phyloP scores from a whole-genome alignment of 2,113 vertebrate genomes.

The Festucalex cinctus region DNA sequence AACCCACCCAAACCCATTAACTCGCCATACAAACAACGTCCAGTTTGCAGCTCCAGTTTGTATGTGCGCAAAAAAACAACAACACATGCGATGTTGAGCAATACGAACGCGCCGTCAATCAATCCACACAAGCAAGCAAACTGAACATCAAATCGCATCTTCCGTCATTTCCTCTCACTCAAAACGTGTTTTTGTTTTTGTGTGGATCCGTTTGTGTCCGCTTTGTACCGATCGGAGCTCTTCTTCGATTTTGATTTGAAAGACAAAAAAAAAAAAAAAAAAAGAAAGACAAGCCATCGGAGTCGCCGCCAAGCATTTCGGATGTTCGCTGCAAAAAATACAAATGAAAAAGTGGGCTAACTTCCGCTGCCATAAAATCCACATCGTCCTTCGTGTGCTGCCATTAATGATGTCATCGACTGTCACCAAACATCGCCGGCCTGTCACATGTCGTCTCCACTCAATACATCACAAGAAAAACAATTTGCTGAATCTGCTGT shows the following conservation, averaged over 20 bases:
- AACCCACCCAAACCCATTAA: background rate
- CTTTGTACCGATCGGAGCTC: constrained; percentile 45
- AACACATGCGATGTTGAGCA: constrained; percentile 54
- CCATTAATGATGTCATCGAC: constrained; percentile 21
- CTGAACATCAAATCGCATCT: constrained; percentile 43
- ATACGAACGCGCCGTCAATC: constrained; percentile 49
- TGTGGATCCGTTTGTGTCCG: constrained; percentile 23
- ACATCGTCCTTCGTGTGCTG: constrained; percentile 14
- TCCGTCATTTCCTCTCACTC: background rate
- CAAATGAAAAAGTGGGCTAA: constrained; percentile 7
- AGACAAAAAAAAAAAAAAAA: too few relatives aligned
- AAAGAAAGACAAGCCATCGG: constrained; percentile 57
- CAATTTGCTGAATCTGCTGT: too few relatives aligned
- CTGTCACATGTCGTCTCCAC: constrained; percentile 37
- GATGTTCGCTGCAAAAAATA: constrained; percentile 12
- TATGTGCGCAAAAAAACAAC: constrained; percentile 16
- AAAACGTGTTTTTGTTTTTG: background rate
- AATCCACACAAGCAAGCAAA: constrained; percentile 44
- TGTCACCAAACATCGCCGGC: constrained; percentile 23
- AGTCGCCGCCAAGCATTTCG: constrained; percentile 55
- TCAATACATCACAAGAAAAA: constrained; percentile 36
- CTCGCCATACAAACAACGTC: constrained; percentile 5
- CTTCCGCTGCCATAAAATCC: constrained; percentile 3
- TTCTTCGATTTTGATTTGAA: constrained; percentile 20
- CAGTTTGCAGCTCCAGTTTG: background rate